Percentiles rank a stretch among this genome's conserved stretches.
Evolutionary conservation across 2,113 vertebrate species (phyloP).

Genomic region (Mustela lutreola): DNA sequence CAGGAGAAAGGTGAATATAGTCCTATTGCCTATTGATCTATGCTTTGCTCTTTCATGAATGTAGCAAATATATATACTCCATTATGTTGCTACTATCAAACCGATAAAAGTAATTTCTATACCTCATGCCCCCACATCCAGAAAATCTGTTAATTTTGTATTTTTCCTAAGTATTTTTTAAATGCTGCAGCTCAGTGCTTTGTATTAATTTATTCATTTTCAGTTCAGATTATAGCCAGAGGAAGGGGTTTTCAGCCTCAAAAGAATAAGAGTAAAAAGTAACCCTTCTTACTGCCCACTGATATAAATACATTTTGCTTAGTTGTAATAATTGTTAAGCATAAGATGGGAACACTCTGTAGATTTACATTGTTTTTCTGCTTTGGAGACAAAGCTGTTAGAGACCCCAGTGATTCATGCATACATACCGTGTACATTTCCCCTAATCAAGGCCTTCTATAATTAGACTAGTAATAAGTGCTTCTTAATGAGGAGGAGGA

Average conservation of each 20-base stretch:
- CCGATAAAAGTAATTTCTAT: not conserved
- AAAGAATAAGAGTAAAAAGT: not conserved
- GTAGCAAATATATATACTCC: not conserved
- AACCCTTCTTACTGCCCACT: not conserved
- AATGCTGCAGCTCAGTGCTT: not conserved
- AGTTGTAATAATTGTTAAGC: not conserved
- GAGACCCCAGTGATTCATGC: not conserved
- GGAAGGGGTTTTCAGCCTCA: not conserved
- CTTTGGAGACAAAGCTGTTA: not conserved
- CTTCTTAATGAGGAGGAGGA: constrained; percentile 42
- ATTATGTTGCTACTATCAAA: not conserved
- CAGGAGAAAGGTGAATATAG: not conserved
- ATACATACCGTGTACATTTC: not conserved
- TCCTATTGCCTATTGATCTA: not conserved
- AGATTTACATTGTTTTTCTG: not conserved
- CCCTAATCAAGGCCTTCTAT: not conserved
- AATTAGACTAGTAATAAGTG: constrained; percentile 54
- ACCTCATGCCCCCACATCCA: not conserved
- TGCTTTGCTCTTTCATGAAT: not conserved
- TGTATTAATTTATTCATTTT: not conserved
- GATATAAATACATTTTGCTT: not conserved
- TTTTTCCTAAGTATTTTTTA: constrained; percentile 29
- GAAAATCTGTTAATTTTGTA: not conserved
- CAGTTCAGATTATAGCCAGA: not conserved
- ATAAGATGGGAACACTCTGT: not conserved